Evolutionary conservation across 2,113 vertebrate species (phyloP), one percentile per base, ranked within the genome.

Genomic region (Baryphthengus martii): DNA sequence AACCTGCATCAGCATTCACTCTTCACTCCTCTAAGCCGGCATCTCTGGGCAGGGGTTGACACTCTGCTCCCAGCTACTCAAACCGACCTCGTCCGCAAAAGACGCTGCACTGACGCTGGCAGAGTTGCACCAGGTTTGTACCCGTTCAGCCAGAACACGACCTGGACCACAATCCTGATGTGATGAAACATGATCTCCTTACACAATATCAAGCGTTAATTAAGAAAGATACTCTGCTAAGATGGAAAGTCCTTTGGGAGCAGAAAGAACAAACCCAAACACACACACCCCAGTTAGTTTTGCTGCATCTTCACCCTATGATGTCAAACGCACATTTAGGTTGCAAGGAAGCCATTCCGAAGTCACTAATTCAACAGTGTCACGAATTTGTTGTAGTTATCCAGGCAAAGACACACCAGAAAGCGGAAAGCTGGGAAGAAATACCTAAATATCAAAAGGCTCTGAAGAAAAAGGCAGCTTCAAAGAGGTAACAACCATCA

Each of bases 61-160:
- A 63, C 59, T 39, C 83, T 83, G 59, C 56, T 85, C 47, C 70
- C 42, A 49, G 65, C 40, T 63, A 78, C 35, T 49, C n/a, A 89
- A 77, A 92, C 21, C 0, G 0, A 67, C 40, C 50, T 90, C 66
- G 85, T 72, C 44, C 53, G 86, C 73, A 68, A 26, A 81, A 75
- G 47, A 87, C 8, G 1, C 37, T 17, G 42, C 50, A 66, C 42
- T 5, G 6, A 62, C 45, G 23, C 35, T 13, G 61, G 28, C 31
- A 37, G 94, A 75, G 25, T 13, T 76, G 66, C 62, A 81, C 58
- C 56, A 85, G 40, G 73, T 90, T 65, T 58, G 70, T 90, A 88
- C 73, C 58, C 56, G 83, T 61, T 81, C 93, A 96, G 56, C 73
- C 83, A 87, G 91, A 95, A 95, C 73, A 95, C 93, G 94, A 92